Evolutionary conservation across 2,113 vertebrate species (phyloP).

Genomic region (Corvus moneduloides): DNA sequence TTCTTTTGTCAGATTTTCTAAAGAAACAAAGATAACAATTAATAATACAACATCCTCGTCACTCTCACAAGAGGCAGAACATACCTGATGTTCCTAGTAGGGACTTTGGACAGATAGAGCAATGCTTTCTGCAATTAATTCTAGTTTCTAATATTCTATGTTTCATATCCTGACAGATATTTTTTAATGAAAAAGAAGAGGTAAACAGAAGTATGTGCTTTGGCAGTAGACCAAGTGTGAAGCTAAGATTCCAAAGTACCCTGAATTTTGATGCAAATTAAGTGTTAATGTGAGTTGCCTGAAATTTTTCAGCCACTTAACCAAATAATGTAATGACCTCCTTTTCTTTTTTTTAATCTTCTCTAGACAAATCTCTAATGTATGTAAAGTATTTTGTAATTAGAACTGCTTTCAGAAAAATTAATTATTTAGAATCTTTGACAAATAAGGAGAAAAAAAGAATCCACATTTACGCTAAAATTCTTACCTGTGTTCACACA

Average conservation of each 20-base stretch:
- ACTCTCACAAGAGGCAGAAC: rapidly evolving
- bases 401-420: not conserved
- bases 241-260: not conserved
- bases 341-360: not conserved
- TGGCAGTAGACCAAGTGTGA: not conserved
- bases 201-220: not conserved
- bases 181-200: not conserved
- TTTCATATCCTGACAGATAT: not conserved
- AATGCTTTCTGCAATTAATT: not conserved
- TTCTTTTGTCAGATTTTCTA: not conserved
- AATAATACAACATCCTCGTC: not conserved
- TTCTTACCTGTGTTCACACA: not conserved
- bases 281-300: not conserved
- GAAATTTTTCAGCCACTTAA: not conserved
- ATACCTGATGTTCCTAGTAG: not conserved
- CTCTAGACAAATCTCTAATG: not conserved
- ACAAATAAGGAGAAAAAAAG: not conserved
- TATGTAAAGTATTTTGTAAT: not conserved
- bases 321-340: not conserved
- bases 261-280: not conserved
- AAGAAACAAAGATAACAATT: not conserved
- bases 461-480: not conserved
- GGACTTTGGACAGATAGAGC: not conserved
- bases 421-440: not conserved
- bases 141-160: not conserved